phyloP scores from a whole-genome alignment of 92 coral and sea anemone genomes.

The Hydrozoanthus gracilis region DNA sequence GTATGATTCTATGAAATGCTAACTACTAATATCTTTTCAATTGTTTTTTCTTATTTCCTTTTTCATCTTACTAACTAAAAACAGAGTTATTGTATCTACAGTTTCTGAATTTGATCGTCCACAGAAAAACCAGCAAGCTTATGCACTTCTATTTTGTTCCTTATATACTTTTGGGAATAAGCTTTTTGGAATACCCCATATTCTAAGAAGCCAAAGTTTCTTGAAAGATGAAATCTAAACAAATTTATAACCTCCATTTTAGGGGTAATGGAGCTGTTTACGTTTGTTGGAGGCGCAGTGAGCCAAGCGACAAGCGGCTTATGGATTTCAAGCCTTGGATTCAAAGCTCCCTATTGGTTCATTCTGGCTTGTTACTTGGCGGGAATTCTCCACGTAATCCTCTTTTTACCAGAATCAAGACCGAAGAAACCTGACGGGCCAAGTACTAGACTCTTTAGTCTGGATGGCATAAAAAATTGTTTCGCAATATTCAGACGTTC shows the following conservation, averaged over 20 bases:
- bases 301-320: slow-evolving; percentile 82
- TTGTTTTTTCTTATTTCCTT: no score
- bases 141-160: no score
- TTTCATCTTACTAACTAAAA: no score
- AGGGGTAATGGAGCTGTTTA: slow-evolving; percentile 72
- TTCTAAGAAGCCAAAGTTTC: no score
- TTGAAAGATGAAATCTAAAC: no score
- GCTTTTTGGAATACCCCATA: no score
- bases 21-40: no score
- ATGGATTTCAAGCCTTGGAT: slow-evolving; percentile 69
- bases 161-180: no score
- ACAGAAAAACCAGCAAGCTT: no score
- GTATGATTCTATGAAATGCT: no score
- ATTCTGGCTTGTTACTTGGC: slow-evolving; percentile 56
- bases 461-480: slow-evolving; percentile 58
- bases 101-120: no score
- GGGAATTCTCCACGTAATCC: slow-evolving; percentile 57
- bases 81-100: no score
- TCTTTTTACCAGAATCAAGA: slow-evolving; percentile 83
- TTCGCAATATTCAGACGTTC: slow-evolving; percentile 52
- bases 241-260: background rate
- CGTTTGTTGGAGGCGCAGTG: slow-evolving; percentile 79
- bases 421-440: slow-evolving; percentile 24
- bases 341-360: slow-evolving; percentile 68
- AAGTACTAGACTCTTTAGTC: slow-evolving; percentile 63